Evolutionary conservation across 2,113 vertebrate genomes (phyloP).

Genomic region (Thalassoma bifasciatum): DNA sequence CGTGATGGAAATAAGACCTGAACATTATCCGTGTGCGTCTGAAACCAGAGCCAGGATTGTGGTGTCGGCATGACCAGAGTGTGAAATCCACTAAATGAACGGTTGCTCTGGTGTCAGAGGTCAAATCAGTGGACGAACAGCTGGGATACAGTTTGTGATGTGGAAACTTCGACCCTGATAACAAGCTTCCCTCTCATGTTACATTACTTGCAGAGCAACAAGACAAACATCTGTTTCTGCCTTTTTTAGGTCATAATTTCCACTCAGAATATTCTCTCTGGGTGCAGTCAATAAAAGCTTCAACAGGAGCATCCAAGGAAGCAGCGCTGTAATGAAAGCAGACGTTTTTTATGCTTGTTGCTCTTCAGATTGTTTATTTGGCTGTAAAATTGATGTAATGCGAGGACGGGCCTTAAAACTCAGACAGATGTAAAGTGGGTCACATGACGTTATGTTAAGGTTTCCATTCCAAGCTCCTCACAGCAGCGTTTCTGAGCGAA

Average conservation of each 20-base stretch:
- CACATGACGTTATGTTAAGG: slow-evolving; percentile 72
- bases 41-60: slow-evolving; percentile 53
- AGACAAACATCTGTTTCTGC: slow-evolving; percentile 64
- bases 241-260: slow-evolving; percentile 22
- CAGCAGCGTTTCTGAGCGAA: slow-evolving; percentile 54
- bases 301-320: slow-evolving; percentile 59
- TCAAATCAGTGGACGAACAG: slow-evolving; percentile 69
- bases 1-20: slow-evolving; percentile 63
- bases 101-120: slow-evolving; percentile 70
- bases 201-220: slow-evolving; percentile 22
- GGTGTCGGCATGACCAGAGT: slow-evolving; percentile 54
- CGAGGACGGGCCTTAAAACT: slow-evolving; percentile 42
- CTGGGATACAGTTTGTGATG: slow-evolving; percentile 72
- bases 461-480: slow-evolving; percentile 59
- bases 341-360: slow-evolving; percentile 10
- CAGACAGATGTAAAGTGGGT: slow-evolving; percentile 71
- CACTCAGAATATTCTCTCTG: slow-evolving; percentile 7
- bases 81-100: slow-evolving; percentile 77
- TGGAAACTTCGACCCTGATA: slow-evolving; percentile 40
- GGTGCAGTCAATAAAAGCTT: slow-evolving; percentile 51
- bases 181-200: slow-evolving; percentile 51
- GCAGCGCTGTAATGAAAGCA: slow-evolving; percentile 47
- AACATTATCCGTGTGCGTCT: slow-evolving; percentile 47
- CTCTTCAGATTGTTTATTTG: slow-evolving; percentile 64
- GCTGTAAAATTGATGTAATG: slow-evolving; percentile 62